phyloP scores from a whole-genome alignment of 2,797 vertebrate genomes.

The Amazonetta brasiliensis region DNA sequence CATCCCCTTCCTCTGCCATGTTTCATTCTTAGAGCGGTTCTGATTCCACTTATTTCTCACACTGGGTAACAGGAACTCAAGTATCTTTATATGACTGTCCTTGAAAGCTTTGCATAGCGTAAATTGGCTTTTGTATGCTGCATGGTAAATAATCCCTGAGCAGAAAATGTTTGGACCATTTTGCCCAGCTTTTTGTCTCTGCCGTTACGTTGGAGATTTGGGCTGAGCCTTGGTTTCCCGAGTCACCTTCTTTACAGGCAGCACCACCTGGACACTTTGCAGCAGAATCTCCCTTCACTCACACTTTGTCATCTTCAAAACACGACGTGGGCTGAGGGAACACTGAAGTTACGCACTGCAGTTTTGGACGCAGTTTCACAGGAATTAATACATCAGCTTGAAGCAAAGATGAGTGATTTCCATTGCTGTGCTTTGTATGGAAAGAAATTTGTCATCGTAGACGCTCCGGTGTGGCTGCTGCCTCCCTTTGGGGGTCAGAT shows the following conservation, averaged over 20 bases:
- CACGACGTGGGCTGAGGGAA: not conserved
- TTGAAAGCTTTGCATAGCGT: constrained; percentile 3
- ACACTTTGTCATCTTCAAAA: not conserved
- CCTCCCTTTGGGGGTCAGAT: not conserved
- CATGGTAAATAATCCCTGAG: not conserved
- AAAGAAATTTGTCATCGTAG: not conserved
- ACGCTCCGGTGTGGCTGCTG: not conserved
- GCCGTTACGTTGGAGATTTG: not conserved
- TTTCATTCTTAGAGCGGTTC: not conserved
- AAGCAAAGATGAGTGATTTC: not conserved
- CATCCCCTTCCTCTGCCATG: not conserved
- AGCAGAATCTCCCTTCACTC: not conserved
- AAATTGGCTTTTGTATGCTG: not conserved
- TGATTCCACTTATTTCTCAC: constrained; percentile 15
- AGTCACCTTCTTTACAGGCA: not conserved
- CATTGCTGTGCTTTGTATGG: not conserved
- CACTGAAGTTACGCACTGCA: not conserved
- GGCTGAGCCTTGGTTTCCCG: not conserved
- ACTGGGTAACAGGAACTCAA: not conserved
- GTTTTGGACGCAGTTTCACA: not conserved
- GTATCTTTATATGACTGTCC: not conserved
- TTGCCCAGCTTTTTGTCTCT: not conserved
- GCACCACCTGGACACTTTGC: not conserved
- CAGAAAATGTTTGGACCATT: not conserved
- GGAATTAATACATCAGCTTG: not conserved